Conservation (phyloP, 2,113 vertebrate species). For the Catagonus wagneri region DNA sequence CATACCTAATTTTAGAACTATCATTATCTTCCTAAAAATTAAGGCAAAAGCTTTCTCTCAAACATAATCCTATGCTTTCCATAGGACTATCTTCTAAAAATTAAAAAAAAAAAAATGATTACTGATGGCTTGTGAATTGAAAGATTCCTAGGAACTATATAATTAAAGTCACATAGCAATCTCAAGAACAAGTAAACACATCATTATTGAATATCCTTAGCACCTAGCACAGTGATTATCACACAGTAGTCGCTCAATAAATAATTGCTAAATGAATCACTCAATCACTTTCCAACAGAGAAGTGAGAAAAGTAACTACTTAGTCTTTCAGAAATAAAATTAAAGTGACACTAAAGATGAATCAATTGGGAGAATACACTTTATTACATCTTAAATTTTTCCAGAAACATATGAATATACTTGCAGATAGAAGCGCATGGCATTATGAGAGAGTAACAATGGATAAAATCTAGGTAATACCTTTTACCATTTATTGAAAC, state of each 20-base stretch:
- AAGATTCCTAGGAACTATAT: not conserved
- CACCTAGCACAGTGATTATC: not conserved
- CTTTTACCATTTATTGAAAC: not conserved
- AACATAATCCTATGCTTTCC: not conserved
- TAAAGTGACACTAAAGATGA: conserved; percentile 15
- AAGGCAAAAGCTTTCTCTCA: not conserved
- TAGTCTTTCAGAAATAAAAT: conserved; percentile 55
- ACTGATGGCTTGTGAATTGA: not conserved
- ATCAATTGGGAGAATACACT: not conserved
- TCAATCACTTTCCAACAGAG: conserved; percentile 46
- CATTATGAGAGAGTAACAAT: not conserved
- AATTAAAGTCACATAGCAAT: conserved; percentile 10
- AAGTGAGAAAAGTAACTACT: conserved; percentile 20
- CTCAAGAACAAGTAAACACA: conserved; percentile 29
- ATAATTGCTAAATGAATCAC: conserved; percentile 22
- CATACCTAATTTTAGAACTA: not conserved
- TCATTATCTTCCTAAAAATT: conserved; percentile 26
- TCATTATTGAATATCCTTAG: not conserved
- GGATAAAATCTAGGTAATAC: not conserved
- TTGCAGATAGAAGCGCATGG: not conserved
- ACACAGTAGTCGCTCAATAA: conserved; percentile 55
- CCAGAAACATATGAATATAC: not conserved
- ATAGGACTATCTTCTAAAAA: not conserved
- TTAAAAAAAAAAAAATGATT: not conserved
- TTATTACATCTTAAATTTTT: conserved; percentile 45